Percentiles rank a stretch among this genome's conserved stretches.
phyloP scores from a whole-genome alignment of 2,888 invertebrate species.

The Diadegma fenestrale region DNA sequence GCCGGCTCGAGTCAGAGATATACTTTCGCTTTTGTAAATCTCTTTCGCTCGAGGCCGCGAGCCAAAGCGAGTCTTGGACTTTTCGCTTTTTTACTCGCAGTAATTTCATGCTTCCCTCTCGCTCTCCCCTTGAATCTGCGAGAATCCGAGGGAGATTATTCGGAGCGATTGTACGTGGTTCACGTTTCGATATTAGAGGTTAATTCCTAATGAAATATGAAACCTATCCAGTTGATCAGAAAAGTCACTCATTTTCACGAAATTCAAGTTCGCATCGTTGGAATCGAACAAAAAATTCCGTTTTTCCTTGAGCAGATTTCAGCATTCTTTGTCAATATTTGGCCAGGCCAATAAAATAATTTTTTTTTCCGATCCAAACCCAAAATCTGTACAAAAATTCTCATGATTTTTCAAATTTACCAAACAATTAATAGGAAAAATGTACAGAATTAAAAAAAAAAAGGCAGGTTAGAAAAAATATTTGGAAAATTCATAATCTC shows the following conservation, averaged over 20 bases:
- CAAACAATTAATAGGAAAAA: too few relatives aligned
- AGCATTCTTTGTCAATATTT: too few relatives aligned
- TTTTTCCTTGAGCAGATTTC: too few relatives aligned
- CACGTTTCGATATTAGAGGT: not conserved
- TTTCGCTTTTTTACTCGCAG: slow-evolving; percentile 21
- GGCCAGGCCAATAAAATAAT: too few relatives aligned
- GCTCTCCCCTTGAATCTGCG: slow-evolving; percentile 39
- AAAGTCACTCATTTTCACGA: not conserved
- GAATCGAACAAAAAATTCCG: not conserved
- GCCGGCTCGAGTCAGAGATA: slow-evolving; percentile 18
- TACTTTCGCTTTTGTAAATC: slow-evolving; percentile 66
- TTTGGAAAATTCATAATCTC: not conserved
- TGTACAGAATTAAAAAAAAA: not conserved
- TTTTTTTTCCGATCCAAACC: too few relatives aligned
- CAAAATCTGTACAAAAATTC: too few relatives aligned
- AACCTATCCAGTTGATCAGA: not conserved
- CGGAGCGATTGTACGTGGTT: slow-evolving; percentile 12
- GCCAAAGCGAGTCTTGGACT: slow-evolving; percentile 29
- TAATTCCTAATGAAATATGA: not conserved
- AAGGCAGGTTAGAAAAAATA: not conserved
- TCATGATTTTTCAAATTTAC: too few relatives aligned
- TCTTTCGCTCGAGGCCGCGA: slow-evolving; percentile 61
- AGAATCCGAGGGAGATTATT: slow-evolving; percentile 54
- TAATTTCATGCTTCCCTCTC: slow-evolving; percentile 27
- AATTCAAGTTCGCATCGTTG: not conserved